Conservation (phyloP, 2,113 vertebrate species). For the Scolopax mira region DNA sequence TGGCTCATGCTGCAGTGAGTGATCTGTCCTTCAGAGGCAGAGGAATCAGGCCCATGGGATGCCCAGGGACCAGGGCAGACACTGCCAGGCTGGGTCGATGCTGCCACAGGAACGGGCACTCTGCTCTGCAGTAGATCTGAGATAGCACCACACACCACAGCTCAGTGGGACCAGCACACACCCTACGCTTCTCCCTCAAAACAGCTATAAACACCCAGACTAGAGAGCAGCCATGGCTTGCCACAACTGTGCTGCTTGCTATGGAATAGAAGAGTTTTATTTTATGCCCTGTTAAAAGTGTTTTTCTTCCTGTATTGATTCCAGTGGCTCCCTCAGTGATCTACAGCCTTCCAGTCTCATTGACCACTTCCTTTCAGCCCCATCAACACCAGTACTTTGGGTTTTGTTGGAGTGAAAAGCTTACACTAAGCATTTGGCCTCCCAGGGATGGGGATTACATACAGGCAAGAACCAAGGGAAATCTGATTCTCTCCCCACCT, state of each 20-base stretch:
- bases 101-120: rapidly evolving
- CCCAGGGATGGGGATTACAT: slow-evolving; percentile 19
- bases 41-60: neutral
- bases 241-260: rapidly evolving
- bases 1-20: neutral
- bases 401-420: neutral
- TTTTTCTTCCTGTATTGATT: neutral
- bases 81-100: neutral
- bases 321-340: neutral
- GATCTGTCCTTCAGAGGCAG: neutral
- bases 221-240: neutral
- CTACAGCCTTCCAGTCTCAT: neutral
- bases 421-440: neutral
- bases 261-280: rapidly evolving
- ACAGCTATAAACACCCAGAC: neutral
- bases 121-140: too few species aligned
- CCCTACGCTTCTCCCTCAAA: neutral
- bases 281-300: neutral
- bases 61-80: rapidly evolving
- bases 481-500: slow-evolving; percentile 36
- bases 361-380: neutral
- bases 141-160: neutral
- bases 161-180: neutral
- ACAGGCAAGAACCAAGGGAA: slow-evolving; percentile 19
- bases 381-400: neutral